These are phyloP conservation scores for Colletes latitarsis DNA, from an alignment of 1,140 invertebrate genomes.

Conservation along the genomic window DNA sequence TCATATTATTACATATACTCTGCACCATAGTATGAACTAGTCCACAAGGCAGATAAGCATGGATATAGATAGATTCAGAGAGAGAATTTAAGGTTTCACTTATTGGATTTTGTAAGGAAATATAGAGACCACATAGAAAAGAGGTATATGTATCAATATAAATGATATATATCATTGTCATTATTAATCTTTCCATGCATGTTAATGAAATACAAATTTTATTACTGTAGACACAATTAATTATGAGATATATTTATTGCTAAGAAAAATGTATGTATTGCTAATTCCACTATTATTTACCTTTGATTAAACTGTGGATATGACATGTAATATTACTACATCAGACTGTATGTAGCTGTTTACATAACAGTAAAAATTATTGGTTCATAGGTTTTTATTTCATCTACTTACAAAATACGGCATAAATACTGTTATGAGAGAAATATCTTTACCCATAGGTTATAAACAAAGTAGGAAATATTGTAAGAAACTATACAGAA, in stretches of 20 bases:
- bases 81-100: slow-evolving; percentile 72
- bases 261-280: neutral
- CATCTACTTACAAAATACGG: slow-evolving; percentile 35
- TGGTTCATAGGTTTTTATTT: neutral
- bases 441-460: neutral
- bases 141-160: slow-evolving; percentile 9
- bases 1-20: slow-evolving; percentile 10
- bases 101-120: slow-evolving; percentile 65
- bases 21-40: slow-evolving; percentile 43
- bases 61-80: slow-evolving; percentile 50
- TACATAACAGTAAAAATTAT: slow-evolving; percentile 43
- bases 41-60: slow-evolving; percentile 40
- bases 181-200: slow-evolving; percentile 19
- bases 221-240: neutral
- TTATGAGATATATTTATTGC: neutral
- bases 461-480: slow-evolving; percentile 24
- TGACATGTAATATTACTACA: slow-evolving; percentile 17
- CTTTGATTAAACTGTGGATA: neutral
- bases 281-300: neutral
- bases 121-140: slow-evolving; percentile 46
- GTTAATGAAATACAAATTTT: neutral
- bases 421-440: slow-evolving; percentile 15
- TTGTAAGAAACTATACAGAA: slow-evolving; percentile 1
- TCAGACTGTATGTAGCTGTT: slow-evolving; percentile 24
- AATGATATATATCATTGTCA: slow-evolving; percentile 16